Evolutionary conservation across 2,797 vertebrate genomes (phyloP).

Genomic region (Gymnocypris eckloni): DNA sequence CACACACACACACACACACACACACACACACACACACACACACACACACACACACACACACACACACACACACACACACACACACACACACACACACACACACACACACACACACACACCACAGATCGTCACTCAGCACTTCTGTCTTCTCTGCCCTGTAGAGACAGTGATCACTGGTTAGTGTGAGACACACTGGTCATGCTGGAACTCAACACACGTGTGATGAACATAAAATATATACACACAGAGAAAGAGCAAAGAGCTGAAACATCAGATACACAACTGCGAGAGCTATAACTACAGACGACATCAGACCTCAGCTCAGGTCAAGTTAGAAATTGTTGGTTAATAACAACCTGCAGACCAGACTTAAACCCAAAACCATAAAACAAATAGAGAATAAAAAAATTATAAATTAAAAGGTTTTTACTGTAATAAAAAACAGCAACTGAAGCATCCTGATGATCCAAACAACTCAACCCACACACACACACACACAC

Average conservation of each 20-base stretch:
- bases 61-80: not conserved
- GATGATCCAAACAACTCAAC: not conserved
- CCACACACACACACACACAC: no score
- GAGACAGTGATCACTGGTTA: conserved; percentile 6
- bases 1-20: conserved; percentile 24
- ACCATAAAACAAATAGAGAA: no score
- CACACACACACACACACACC: no score
- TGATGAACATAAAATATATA: no score
- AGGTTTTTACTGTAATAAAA: no score
- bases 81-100: no score
- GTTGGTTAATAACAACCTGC: not conserved
- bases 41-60: conserved; percentile 25
- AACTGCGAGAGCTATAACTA: not conserved
- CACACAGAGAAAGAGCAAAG: not conserved
- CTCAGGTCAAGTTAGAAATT: not conserved
- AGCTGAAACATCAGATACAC: not conserved
- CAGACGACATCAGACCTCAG: no score
- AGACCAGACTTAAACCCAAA: no score
- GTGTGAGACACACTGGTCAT: no score
- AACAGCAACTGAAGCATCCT: no score
- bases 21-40: conserved; percentile 38
- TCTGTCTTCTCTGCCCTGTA: conserved; percentile 52
- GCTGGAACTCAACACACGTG: no score
- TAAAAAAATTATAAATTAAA: no score
- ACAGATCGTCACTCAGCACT: conserved; percentile 50